These are phyloP conservation scores for Pharmacophagus antenor DNA, from an alignment of 2,888 invertebrate species.

Conservation along the genomic window DNA sequence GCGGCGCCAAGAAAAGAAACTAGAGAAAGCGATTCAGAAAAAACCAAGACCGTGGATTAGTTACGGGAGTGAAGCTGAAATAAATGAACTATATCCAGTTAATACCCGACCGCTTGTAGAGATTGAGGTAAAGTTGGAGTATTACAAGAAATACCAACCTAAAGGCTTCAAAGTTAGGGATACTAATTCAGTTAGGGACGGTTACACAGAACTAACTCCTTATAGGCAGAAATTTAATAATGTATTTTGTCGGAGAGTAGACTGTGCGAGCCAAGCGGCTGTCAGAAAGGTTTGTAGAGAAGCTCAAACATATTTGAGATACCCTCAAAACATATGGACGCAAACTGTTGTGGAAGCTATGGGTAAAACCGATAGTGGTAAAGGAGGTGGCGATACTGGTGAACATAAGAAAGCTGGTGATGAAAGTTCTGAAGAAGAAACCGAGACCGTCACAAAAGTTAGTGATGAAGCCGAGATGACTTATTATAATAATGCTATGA, in stretches of 20 bases:
- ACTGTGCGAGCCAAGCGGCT: slow-evolving; percentile 80
- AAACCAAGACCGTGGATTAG: slow-evolving; percentile 80
- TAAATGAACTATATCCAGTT: slow-evolving; percentile 75
- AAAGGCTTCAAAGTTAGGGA: slow-evolving; percentile 77
- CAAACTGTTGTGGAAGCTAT: slow-evolving; percentile 79
- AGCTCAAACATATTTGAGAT: slow-evolving; percentile 85
- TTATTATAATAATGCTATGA: slow-evolving; percentile 54
- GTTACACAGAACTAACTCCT: slow-evolving; percentile 84
- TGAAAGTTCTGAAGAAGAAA: slow-evolving; percentile 51
- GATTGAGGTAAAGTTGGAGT: slow-evolving; percentile 84
- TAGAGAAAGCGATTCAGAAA: slow-evolving; percentile 80
- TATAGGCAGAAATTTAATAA: slow-evolving; percentile 80
- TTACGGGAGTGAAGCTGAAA: slow-evolving; percentile 84
- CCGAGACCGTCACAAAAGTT: slow-evolving; percentile 40
- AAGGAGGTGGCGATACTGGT: slow-evolving; percentile 56
- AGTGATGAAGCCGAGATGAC: slow-evolving; percentile 57
- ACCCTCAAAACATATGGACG: slow-evolving; percentile 85
- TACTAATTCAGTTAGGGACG: slow-evolving; percentile 82
- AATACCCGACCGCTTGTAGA: slow-evolving; percentile 82
- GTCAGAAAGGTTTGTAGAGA: slow-evolving; percentile 65
- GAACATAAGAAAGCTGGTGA: slow-evolving; percentile 32
- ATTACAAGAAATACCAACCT: slow-evolving; percentile 73
- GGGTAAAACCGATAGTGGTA: slow-evolving; percentile 45
- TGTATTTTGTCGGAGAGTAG: slow-evolving; percentile 79
- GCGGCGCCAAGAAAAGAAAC: slow-evolving; percentile 78